phyloP scores from a whole-genome alignment of 2,113 vertebrate species.

The Nannobrachium achirus region DNA sequence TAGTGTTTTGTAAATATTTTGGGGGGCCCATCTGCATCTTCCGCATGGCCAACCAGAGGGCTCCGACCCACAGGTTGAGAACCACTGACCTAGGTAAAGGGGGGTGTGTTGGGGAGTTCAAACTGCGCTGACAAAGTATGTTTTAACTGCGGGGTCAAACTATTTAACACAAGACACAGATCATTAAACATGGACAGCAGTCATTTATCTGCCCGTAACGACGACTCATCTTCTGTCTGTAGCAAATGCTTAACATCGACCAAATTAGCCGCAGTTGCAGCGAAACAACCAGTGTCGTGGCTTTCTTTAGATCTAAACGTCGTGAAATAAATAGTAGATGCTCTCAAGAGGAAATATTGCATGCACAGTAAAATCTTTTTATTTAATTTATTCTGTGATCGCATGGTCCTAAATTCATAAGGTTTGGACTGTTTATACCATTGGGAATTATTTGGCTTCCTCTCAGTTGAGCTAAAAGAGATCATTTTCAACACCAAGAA shows the following conservation, averaged over 20 bases:
- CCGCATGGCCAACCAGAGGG: neutral
- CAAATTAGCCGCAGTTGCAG: slow-evolving; percentile 19
- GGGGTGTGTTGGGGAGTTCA: slow-evolving; percentile 4
- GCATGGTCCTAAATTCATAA: neutral
- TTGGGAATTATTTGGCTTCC: neutral
- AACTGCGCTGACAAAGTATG: slow-evolving; percentile 37
- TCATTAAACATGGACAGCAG: slow-evolving; percentile 51
- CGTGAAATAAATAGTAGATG: neutral
- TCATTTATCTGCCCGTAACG: slow-evolving; percentile 62
- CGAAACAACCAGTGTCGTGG: slow-evolving; percentile 4
- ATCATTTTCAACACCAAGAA: slow-evolving; percentile 21
- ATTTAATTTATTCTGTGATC: neutral
- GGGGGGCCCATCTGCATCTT: neutral
- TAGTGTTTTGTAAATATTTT: neutral
- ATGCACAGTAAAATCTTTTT: neutral
- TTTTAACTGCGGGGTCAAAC: slow-evolving; percentile 47
- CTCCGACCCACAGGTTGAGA: neutral
- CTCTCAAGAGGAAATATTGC: neutral
- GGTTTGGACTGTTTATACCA: neutral
- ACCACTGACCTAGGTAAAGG: neutral
- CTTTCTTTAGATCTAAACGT: slow-evolving; percentile 1
- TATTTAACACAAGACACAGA: slow-evolving; percentile 55
- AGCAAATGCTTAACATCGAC: slow-evolving; percentile 42
- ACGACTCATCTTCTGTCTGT: slow-evolving; percentile 40
- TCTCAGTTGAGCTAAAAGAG: slow-evolving; percentile 1